Evolutionary conservation across 2,113 vertebrate genomes (phyloP), one percentile per base, ranked within the genome.

Genomic region (Triplophysa dalaica): DNA sequence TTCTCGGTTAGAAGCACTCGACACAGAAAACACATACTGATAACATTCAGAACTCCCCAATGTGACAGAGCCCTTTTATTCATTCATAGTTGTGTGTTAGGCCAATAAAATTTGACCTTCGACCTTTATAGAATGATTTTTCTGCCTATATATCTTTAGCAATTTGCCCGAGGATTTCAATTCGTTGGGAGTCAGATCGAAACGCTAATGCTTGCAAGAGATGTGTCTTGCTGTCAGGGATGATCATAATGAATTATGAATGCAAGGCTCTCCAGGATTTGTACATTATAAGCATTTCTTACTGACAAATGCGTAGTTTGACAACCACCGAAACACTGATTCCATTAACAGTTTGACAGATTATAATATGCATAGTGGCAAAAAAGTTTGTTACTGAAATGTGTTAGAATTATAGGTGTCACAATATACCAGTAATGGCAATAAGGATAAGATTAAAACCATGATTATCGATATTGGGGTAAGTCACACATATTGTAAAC

Each of bases 11-110:
- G 54, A 21, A 19, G 82, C 62, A 79, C 22, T 54, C 61, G 65
- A 56, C 29, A 79, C 70, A 19, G 17, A 24, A 56, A 52, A 61
- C 19, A 26, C 2, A 60, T 26, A 67, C 41, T 24, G 33, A 41
- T 69, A 45, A 73, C 58, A 75, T 70, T 79, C 64, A 68, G 41
- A 74, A 56, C 54, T 85, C 60, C 50, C 68, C 38, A n/a, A 38
- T 16, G 61, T 7, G 16, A 14, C 17, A 6, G 61, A 54, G 62
- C 24, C 43, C 81, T 77, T 87, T 90, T 86, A 90, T 90, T 91
- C 88, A 90, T 92, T 92, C 86, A 91, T 77, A 67, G 81, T 81
- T 84, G 85, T 85, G 81, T 81, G 84, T 85, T 78, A 86, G 79
- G 80, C 79, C 74, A 58, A 79, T 22, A 70, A 83, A 82, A 78